Evolutionary conservation across 2,888 invertebrate genomes (phyloP), one percentile per base, ranked within the genome.

Genomic region (Homarus gammarus): DNA sequence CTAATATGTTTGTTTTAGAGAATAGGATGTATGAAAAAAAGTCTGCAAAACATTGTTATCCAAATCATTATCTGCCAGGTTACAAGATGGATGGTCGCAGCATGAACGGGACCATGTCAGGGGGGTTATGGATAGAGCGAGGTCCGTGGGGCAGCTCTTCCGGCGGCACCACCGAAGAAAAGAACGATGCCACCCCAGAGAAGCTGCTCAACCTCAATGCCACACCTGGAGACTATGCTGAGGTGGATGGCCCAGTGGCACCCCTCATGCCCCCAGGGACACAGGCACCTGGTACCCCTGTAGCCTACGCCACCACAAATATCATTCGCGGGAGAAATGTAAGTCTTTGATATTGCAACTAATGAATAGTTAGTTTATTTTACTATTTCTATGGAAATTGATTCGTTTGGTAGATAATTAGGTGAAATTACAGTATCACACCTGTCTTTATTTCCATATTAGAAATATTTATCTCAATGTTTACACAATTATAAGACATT

Each of bases 251-350:
- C 27, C 81, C 91, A n/a, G 75, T 75, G n/a, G 89, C 87, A 6
- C 89, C 92, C 31, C 88, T 90, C 68, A 79, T 91, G 78, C 79
- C 90, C 27, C 75, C 75, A n/a, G 73, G 44, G n/a, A 36, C 83
- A 44, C 73, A 75, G 61, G 36, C 56, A 27, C 90, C 90, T 2
- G 90, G 87, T 36, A 92, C 92, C 6, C 92, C 90, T 2, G 90
- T 92, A 18, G 92, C 92, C 12, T 92, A 92, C 68, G 92, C 92
- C 75, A 92, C 92, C 38, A 92, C 92, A 12, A 92, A 90, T 77
- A 92, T 92, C 44, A 56, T 92, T 27, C 77, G 86, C 6, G 61
- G 68, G n/a, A 83, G 89, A 33, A 90, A 92, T 83, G 92, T 92
- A 64, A 90, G 90, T 91, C 10, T 31, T n/a, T n/a, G n/a, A n/a